phyloP scores from a whole-genome alignment of 2,888 invertebrate genomes.

The Hemicrepidius hirtus region DNA sequence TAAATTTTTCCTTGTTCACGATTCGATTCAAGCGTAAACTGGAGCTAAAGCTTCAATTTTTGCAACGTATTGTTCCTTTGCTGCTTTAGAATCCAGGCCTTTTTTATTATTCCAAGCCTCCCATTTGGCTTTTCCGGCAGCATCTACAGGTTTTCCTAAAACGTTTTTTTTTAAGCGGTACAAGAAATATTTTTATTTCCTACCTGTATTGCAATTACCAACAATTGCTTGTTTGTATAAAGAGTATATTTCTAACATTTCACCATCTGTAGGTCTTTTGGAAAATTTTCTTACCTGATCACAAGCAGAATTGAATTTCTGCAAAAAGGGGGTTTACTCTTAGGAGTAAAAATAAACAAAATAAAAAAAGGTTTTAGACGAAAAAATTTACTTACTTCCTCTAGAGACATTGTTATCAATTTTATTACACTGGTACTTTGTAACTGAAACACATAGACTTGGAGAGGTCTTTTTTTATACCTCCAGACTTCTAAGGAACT shows the following conservation, averaged over 20 bases:
- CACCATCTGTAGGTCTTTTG: conserved; percentile 82
- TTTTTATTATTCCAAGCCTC: conserved; percentile 91
- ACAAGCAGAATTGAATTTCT: conserved; percentile 21
- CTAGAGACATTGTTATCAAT: conserved; percentile 6
- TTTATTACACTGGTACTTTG: too few species aligned
- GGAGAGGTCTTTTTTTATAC: too few species aligned
- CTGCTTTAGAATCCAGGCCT: conserved; percentile 84
- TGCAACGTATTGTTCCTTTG: conserved; percentile 87
- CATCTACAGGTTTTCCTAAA: conserved; percentile 73
- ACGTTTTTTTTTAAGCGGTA: too few species aligned
- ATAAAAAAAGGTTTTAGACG: too few species aligned
- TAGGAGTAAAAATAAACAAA: background rate
- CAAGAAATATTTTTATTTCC: too few species aligned
- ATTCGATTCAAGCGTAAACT: conserved; percentile 12
- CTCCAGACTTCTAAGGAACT: too few species aligned
- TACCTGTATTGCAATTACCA: conserved; percentile 92
- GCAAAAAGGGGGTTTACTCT: background rate
- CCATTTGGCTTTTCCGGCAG: conserved; percentile 98
- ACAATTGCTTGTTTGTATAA: conserved; percentile 92
- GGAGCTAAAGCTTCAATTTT: conserved; percentile 78
- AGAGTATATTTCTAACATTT: conserved; percentile 89
- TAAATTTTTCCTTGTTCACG: too few species aligned
- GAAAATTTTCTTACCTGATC: conserved; percentile 15
- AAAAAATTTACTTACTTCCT: conserved; percentile 9
- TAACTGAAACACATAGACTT: too few species aligned